Evolutionary conservation across 2,113 vertebrate species (phyloP).

Genomic region (Riparia riparia): DNA sequence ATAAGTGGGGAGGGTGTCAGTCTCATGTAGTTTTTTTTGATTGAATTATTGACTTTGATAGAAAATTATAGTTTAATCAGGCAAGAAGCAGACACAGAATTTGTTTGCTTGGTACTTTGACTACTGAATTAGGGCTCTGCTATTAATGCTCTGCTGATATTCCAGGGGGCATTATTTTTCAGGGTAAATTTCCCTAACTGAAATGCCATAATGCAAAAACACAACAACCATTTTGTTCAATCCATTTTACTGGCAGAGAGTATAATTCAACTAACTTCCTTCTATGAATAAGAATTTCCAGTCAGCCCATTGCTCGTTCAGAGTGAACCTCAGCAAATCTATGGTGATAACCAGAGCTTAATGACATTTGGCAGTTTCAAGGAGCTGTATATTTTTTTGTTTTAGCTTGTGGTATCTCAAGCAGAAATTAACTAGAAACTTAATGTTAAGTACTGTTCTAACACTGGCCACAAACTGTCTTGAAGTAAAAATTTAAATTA

Average conservation of each 20-base stretch:
- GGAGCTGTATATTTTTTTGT: background rate
- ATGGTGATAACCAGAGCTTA: background rate
- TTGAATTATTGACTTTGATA: background rate
- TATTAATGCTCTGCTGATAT: background rate
- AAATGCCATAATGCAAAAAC: background rate
- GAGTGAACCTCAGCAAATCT: background rate
- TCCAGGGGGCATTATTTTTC: background rate
- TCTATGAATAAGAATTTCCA: background rate
- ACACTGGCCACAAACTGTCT: background rate
- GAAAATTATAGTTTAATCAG: background rate
- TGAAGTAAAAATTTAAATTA: background rate
- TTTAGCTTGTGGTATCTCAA: background rate
- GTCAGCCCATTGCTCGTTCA: background rate
- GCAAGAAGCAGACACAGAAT: background rate
- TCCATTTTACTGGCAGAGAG: background rate
- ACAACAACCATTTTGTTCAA: background rate
- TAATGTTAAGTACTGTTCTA: background rate
- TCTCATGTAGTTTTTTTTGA: background rate
- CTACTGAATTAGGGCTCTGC: background rate
- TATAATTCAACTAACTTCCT: background rate
- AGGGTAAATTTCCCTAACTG: background rate
- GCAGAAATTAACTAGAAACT: background rate
- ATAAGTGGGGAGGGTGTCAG: background rate
- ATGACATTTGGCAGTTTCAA: background rate
- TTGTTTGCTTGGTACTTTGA: background rate